Evolutionary conservation across 2,888 invertebrate species (phyloP), one percentile per base, ranked within the genome.

Genomic region (Rhimphoctona megacephalus): DNA sequence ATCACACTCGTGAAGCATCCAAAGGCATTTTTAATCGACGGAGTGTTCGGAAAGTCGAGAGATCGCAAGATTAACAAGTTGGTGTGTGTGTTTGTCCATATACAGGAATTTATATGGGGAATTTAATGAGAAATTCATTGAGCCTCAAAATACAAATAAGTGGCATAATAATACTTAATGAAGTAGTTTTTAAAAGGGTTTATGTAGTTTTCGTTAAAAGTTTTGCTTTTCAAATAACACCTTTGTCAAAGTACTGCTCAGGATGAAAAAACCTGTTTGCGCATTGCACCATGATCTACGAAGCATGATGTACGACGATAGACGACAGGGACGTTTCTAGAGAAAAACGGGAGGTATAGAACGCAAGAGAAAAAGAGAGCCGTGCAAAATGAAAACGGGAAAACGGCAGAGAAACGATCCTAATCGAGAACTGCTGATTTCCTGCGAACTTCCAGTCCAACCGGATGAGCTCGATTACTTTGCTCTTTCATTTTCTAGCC

Each of bases 391-490:
- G 79, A 52, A 81, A 84, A 81, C 64, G 86, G 69, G 52, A 80
- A 61, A 70, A 25, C 74, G 74, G 72, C 25, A 36, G 85, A 74
- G 73, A 70, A 80, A 82, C 64, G 83, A 83, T 83, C 81, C 77
- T 85, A 85, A 85, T 85, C 85, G 74, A 74, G 85, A 85, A 73
- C 73, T 36, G 74, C 78, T 74, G 81, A 77, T 81, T 83, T 83
- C 77, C 80, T 80, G 70, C 19, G 61, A 49, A 30, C 76, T 52
- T 74, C 25, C 64, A 46, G 70, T 30, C 54, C 76, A 64, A 73
- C 73, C 81, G 81, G 80, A 86, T 73, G 72, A 64, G 84, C 80
- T 84, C 86, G 54, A 84, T 86, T 67, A 72, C 82, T 54, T 64
- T 64, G 52, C 52, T 74, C 25, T 69, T 79, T 76, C 78, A 69